Evolutionary conservation across 2,888 invertebrate genomes (phyloP), one percentile per base, ranked within the genome.

Genomic region (Formica aserva): DNA sequence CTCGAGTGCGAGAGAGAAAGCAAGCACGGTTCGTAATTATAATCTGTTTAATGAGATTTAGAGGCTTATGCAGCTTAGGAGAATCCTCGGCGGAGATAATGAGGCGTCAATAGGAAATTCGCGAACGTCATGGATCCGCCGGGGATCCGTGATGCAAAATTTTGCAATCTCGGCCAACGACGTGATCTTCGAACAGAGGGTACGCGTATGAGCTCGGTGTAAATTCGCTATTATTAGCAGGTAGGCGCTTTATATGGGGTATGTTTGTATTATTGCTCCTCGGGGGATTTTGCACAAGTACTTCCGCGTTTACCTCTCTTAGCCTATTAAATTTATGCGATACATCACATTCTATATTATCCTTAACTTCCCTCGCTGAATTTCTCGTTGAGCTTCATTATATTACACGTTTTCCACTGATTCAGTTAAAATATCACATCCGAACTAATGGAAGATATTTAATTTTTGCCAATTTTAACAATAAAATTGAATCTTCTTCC

Each of bases 21-120:
- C 85, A 84, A 87, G 86, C 90, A 89, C 88, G 88, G 87, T 85
- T 87, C 91, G 87, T 91, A 91, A 92, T 92, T 91, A 91, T 91
- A 89, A 91, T 91, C 89, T 85, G 86, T 74, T 67, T 91, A 91
- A 92, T 87, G 87, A 52, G 86, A 91, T 92, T 92, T 88, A 86
- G 84, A 87, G 82, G 78, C 74, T 45, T 89, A 60, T 66, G 69
- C 67, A 85, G 88, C 82, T 85, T 78, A 84, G 83, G 74, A 84
- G 85, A 86, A 80, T 67, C 15, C 83, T 66, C 69, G 74, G 29
- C 69, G 76, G 38, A 60, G 60, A 80, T 80, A 80, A 80, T 80
- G 60, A 80, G 78, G 69, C 60, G 45, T 80, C 60, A 82, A 82
- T 57, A 38, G 71, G 38, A 81, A 81, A 80, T 72, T 80, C 35